Evolutionary conservation across 2,797 vertebrate species (phyloP), one percentile per base, ranked within the genome.

Genomic region (Bradypodion pumilum): DNA sequence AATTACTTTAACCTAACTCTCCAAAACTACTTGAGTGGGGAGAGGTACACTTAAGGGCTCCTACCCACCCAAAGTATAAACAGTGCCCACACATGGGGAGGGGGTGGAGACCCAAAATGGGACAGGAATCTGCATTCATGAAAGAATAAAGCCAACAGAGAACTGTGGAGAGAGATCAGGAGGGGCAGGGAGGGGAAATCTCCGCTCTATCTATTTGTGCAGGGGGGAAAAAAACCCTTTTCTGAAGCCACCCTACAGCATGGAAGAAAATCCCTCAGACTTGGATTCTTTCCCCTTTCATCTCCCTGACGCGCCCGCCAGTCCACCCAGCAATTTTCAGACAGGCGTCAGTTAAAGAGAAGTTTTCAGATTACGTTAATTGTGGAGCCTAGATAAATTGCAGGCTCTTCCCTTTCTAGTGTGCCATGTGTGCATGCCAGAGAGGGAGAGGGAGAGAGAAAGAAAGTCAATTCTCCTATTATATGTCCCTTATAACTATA

Each of bases 321-420:
- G 94, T 93, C 94, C 93, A 97, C 96, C 96, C 94, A 92, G 95
- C 96, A 96, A 97, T 97, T 97, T 97, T 95, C 92, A 87, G 88
- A 95, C 96, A 95, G 94, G 94, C 94, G 94, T 95, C 94, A 94
- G 94, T 78, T 95, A 96, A 95, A 96, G 95, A 94, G 86, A 87
- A 87, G 85, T 95, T 92, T 96, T 95, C 94, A 94, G 95, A 86
- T 94, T 93, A 95, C 87, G 94, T 95, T 96, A 97, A 97, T 96
- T 94, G 92, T 85, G 93, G 86, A 89, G 94, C 88, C 92, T 80
- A 89, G 89, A 94, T 90, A 89, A 90, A 91, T 44, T 37, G 86
- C 82, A 80, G 87, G 9, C 84, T 81, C 81, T 42, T 59, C 84
- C 59, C n/a, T 60, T 40, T 59, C 49, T 46, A 63, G 62, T 35